Conservation (phyloP, 2,113 vertebrate genomes). For the Macroglossus sobrinus region DNA sequence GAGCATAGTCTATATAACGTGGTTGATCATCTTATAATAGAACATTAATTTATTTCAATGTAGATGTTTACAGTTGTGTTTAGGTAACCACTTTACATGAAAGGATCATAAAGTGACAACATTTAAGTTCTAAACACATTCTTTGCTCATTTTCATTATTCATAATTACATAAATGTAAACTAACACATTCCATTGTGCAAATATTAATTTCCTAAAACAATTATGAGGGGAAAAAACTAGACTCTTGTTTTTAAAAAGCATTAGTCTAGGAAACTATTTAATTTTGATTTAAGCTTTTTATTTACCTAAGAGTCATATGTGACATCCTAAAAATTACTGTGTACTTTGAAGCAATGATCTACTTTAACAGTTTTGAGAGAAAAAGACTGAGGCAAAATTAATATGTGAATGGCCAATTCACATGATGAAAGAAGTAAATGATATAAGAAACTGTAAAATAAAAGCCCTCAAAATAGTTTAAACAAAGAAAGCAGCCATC, state of each 20-base stretch:
- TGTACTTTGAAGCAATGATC: not conserved
- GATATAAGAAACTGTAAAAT: constrained; percentile 2
- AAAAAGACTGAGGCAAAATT: not conserved
- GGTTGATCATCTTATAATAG: not conserved
- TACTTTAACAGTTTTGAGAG: not conserved
- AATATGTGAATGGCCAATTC: not conserved
- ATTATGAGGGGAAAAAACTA: not conserved
- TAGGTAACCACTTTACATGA: not conserved
- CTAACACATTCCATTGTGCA: not conserved
- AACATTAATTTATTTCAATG: not conserved
- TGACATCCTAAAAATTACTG: not conserved
- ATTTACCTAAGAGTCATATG: not conserved
- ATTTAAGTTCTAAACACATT: not conserved
- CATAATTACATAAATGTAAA: not conserved
- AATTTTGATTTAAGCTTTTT: not conserved
- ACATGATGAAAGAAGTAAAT: not conserved
- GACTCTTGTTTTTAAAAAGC: not conserved
- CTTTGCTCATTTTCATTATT: not conserved
- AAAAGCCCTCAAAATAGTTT: constrained; percentile 1
- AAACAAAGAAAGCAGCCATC: not conserved
- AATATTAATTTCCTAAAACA: not conserved
- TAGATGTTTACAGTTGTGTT: not conserved
- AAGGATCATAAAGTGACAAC: not conserved
- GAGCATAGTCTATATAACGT: not conserved
- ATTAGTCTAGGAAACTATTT: not conserved